phyloP scores from a whole-genome alignment of 2,113 vertebrate genomes.

The Chlorodrepanis virens region DNA sequence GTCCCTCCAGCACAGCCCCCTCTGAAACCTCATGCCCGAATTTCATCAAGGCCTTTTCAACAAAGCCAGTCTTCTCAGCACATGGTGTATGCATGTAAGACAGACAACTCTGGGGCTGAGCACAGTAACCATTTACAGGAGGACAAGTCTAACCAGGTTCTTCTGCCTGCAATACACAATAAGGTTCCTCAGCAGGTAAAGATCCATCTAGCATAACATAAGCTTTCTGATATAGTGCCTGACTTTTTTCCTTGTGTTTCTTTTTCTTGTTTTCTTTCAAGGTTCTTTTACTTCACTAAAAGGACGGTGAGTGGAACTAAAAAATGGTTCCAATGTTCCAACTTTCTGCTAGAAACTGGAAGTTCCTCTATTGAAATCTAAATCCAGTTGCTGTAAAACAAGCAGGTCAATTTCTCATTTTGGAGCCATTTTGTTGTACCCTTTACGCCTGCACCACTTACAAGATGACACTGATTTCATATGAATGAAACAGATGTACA shows the following conservation, averaged over 20 bases:
- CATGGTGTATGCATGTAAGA: conserved; percentile 70
- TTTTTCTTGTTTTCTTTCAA: not conserved
- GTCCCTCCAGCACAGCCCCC: conserved; percentile 83
- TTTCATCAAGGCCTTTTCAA: conserved; percentile 80
- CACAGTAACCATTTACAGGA: conserved; percentile 66
- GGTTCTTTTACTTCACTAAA: not conserved
- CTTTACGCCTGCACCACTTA: not conserved
- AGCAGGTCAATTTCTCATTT: not conserved
- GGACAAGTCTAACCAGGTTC: conserved; percentile 67
- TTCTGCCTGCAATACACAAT: conserved; percentile 80
- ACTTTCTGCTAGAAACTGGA: not conserved
- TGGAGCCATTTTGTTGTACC: not conserved
- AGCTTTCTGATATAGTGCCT: not conserved
- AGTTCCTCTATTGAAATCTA: not conserved
- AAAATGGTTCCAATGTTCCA: not conserved
- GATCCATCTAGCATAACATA: not conserved
- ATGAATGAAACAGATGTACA: not conserved
- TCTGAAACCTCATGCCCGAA: conserved; percentile 69
- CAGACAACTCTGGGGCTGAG: conserved; percentile 65
- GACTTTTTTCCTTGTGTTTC: not conserved
- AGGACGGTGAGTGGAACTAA: not conserved
- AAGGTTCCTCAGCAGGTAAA: conserved; percentile 76
- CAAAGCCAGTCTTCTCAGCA: conserved; percentile 76
- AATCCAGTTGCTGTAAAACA: not conserved
- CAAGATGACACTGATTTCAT: not conserved